These are phyloP conservation scores for Quadroppia sp. DNA, from an alignment of 2,888 invertebrate genomes.

Conservation along the genomic window DNA sequence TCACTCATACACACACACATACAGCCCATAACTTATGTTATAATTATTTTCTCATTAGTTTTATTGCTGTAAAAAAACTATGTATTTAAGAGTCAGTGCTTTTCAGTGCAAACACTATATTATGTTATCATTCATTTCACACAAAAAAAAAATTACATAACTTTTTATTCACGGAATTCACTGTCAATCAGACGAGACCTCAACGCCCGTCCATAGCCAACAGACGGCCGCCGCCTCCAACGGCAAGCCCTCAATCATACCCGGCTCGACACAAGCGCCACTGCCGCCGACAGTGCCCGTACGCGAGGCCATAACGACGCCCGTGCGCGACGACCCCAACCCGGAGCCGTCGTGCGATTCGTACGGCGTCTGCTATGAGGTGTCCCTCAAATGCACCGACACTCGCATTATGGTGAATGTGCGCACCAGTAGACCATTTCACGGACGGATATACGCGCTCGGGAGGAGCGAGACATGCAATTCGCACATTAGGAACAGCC, in stretches of 20 bases:
- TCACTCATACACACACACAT: not conserved
- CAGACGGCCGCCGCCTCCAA: conserved; percentile 22
- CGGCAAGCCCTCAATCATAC: conserved; percentile 45
- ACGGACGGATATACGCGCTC: conserved; percentile 86
- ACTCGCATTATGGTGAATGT: conserved; percentile 89
- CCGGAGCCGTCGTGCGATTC: conserved; percentile 68
- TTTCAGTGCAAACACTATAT: not conserved
- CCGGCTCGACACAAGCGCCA: conserved; percentile 43
- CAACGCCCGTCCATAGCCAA: conserved; percentile 28
- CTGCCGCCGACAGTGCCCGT: conserved; percentile 44
- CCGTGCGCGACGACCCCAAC: conserved; percentile 40
- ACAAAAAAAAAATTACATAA: not conserved
- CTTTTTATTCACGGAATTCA: not conserved
- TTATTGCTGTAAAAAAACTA: conserved; percentile 3
- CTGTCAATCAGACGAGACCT: conserved; percentile 40
- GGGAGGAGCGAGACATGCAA: conserved; percentile 92
- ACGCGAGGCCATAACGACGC: conserved; percentile 41
- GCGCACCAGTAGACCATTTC: conserved; percentile 87
- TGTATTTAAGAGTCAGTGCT: too few relatives aligned
- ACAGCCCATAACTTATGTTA: not conserved
- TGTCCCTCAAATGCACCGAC: conserved; percentile 89
- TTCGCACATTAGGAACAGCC: conserved; percentile 86
- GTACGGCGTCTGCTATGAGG: conserved; percentile 90
- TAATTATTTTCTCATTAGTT: conserved; percentile 22
- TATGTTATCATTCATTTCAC: too few relatives aligned